Evolutionary conservation across 2,113 vertebrate genomes (phyloP).

Genomic region (Bambusicola thoracicus): DNA sequence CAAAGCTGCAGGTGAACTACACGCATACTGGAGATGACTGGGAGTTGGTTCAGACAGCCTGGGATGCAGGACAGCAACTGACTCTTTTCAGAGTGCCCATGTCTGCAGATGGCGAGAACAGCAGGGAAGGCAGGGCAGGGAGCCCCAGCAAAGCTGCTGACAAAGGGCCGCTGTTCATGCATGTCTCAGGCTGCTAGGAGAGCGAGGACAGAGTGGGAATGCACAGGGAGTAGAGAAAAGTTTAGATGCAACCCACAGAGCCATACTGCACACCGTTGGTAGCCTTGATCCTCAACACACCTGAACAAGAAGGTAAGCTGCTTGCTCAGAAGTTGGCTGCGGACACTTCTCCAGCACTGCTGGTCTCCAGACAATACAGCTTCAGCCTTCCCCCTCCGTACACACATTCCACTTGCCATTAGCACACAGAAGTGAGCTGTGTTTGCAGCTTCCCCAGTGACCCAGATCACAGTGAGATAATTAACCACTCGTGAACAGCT

Average conservation of each 20-base stretch:
- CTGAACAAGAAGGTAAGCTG: background rate
- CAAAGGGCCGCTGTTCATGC: conserved; percentile 54
- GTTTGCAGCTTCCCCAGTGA: conserved; percentile 15
- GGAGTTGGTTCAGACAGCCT: background rate
- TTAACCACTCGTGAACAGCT: conserved; percentile 42
- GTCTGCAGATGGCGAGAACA: background rate
- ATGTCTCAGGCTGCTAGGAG: background rate
- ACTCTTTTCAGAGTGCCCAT: background rate
- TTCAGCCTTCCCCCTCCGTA: background rate
- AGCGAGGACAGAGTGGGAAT: background rate
- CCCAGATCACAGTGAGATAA: conserved; percentile 44
- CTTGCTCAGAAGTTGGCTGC: background rate
- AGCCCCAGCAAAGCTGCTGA: background rate
- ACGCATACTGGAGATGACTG: background rate
- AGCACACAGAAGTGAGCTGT: conserved; percentile 26
- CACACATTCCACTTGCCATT: background rate
- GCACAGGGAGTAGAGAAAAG: background rate
- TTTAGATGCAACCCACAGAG: background rate
- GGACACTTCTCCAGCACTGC: background rate
- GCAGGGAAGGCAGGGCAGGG: background rate
- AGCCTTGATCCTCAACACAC: background rate
- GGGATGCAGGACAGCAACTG: background rate
- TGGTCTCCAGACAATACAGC: background rate
- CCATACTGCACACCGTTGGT: background rate
- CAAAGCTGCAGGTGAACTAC: background rate